A percentile compares a stretch with the other conserved stretches of the same genome.
Evolutionary conservation across 2,888 invertebrate species (phyloP).

Genomic region (Julus scanicus): DNA sequence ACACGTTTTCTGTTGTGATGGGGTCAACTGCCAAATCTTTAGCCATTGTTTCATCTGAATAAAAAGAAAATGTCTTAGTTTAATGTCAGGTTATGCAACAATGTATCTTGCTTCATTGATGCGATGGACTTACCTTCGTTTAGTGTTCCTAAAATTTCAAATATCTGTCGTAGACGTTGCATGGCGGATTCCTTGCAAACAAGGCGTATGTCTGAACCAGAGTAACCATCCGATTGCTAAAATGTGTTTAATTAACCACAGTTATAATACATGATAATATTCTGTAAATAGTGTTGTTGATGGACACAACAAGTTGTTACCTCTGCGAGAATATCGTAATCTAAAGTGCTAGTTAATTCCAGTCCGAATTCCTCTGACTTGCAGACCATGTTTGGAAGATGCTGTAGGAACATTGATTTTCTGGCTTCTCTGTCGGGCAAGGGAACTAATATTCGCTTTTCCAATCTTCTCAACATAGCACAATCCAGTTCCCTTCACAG

Average conservation of each 20-base stretch:
- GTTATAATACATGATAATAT: not conserved
- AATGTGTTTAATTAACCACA: conserved; percentile 56
- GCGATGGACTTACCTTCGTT: conserved; percentile 63
- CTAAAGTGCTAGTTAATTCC: conserved; percentile 66
- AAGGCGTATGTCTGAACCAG: conserved; percentile 87
- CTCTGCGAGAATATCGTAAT: conserved; percentile 67
- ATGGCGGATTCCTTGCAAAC: conserved; percentile 91
- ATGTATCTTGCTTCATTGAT: not conserved
- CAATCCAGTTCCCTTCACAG: conserved; percentile 82
- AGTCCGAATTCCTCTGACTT: conserved; percentile 66
- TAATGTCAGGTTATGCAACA: not conserved
- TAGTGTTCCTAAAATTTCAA: conserved; percentile 69
- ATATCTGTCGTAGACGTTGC: conserved; percentile 78
- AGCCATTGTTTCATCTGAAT: conserved; percentile 29
- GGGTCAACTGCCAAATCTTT: conserved; percentile 44
- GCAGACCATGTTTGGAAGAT: conserved; percentile 65
- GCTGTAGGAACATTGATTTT: conserved; percentile 74
- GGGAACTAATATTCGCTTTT: conserved; percentile 85
- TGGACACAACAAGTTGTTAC: conserved; percentile 59
- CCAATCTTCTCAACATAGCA: conserved; percentile 86
- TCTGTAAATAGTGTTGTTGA: not conserved
- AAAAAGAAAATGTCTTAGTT: not conserved
- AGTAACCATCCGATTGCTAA: conserved; percentile 78
- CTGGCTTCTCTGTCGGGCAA: conserved; percentile 78
- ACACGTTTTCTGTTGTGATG: conserved; percentile 55